Conservation (phyloP, 2,888 invertebrate species). For the Chloroclystis v-ata region DNA sequence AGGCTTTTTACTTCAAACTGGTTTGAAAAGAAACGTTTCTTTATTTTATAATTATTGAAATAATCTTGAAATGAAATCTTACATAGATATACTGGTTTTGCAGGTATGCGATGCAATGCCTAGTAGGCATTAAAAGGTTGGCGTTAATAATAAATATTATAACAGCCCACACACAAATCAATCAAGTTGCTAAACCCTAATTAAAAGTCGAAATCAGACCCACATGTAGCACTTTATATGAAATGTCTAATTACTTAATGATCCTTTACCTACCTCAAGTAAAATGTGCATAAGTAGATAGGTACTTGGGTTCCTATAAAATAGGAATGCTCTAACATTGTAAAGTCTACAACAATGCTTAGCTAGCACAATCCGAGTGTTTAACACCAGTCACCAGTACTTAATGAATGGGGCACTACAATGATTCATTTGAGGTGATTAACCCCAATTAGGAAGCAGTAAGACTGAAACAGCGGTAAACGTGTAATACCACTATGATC, state of each 20-base stretch:
- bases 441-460: slow-evolving; percentile 23
- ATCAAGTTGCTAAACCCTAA: slow-evolving; percentile 17
- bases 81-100: slow-evolving; percentile 16
- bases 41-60: slow-evolving; percentile 22
- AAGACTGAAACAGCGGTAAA: slow-evolving; percentile 21
- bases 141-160: slow-evolving; percentile 6
- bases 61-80: slow-evolving; percentile 24
- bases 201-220: slow-evolving; percentile 13
- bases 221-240: background rate
- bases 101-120: slow-evolving; percentile 13
- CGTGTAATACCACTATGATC: slow-evolving; percentile 2
- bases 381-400: background rate
- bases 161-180: slow-evolving; percentile 14
- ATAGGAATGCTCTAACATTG: too few species aligned
- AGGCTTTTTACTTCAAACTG: slow-evolving; percentile 38
- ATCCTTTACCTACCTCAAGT: too few species aligned
- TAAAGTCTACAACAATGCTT: too few species aligned
- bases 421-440: slow-evolving; percentile 21
- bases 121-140: slow-evolving; percentile 8
- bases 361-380: too few species aligned
- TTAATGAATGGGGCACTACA: slow-evolving; percentile 4
- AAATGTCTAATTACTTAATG: too few species aligned
- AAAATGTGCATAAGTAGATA: too few species aligned
- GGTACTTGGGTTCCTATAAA: too few species aligned
- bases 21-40: slow-evolving; percentile 27